Conservation (phyloP, 1,140 invertebrate genomes). For the Parasteatoda tepidariorum region DNA sequence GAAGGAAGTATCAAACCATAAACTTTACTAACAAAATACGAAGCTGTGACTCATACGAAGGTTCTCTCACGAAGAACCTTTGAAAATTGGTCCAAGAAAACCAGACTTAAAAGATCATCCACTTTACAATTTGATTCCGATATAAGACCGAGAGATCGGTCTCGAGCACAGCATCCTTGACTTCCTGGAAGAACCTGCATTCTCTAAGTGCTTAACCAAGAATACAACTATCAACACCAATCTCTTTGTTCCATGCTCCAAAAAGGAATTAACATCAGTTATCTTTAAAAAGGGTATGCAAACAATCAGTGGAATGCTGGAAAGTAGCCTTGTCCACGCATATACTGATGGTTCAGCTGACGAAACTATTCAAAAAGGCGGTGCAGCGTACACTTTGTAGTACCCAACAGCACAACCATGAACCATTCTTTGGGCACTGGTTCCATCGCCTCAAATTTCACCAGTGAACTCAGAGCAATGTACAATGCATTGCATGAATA, state of each 20-base stretch:
- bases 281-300: slow-evolving; percentile 13
- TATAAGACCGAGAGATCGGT: not conserved
- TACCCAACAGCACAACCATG: not conserved
- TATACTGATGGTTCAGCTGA: not conserved
- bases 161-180: not conserved
- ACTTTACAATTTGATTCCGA: slow-evolving; percentile 1
- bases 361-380: not conserved
- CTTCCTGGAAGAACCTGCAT: not conserved
- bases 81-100: slow-evolving; percentile 12
- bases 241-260: too few species aligned
- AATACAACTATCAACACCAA: too few species aligned
- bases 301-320: not conserved
- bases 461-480: too few species aligned
- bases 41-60: not conserved
- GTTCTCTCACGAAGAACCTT: not conserved
- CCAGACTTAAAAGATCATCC: slow-evolving; percentile 5
- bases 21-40: slow-evolving; percentile 6
- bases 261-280: not conserved
- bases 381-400: slow-evolving; percentile 16
- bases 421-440: not conserved
- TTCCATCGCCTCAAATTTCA: too few species aligned
- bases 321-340: not conserved
- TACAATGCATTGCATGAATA: not conserved
- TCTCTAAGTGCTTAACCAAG: too few species aligned
- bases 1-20: not conserved